These are phyloP conservation scores for Spatulosminthurus flaviceps DNA, from an alignment of 2,888 invertebrate species.

Conservation along the genomic window DNA sequence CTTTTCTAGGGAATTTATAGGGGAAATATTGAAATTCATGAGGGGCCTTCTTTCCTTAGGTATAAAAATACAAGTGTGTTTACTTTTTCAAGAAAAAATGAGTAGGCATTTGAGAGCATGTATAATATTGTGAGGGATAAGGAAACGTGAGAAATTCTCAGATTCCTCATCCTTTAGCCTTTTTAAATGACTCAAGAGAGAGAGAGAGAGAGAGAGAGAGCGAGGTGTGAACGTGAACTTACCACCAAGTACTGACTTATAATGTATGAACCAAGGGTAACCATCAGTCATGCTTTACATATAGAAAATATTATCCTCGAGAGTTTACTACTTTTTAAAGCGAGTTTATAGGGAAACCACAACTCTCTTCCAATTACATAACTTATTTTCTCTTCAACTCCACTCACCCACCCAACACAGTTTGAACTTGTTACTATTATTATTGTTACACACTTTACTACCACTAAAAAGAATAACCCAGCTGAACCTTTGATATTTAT, in stretches of 20 bases:
- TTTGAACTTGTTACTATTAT: not conserved
- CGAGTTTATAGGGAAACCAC: no score
- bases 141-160: slow-evolving; percentile 42
- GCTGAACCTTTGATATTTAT: not conserved
- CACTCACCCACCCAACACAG: not conserved
- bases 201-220: no score
- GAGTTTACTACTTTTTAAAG: no score
- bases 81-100: slow-evolving; percentile 20
- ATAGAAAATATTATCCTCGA: no score
- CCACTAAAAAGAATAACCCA: not conserved
- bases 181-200: slow-evolving; percentile 45
- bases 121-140: no score
- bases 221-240: slow-evolving; percentile 61
- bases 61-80: slow-evolving; percentile 29
- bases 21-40: slow-evolving; percentile 18
- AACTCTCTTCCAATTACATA: slow-evolving; percentile 11
- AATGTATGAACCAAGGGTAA: slow-evolving; percentile 31
- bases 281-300: slow-evolving; percentile 38
- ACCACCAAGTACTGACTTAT: slow-evolving; percentile 49
- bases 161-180: slow-evolving; percentile 34
- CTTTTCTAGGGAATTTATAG: slow-evolving; percentile 2
- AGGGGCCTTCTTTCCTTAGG: not conserved
- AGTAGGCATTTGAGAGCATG: not conserved
- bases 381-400: slow-evolving; percentile 1
- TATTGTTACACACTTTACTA: not conserved